A percentile compares a stretch with the other conserved stretches of the same genome.
These are phyloP conservation scores for Colletes gigas DNA, from an alignment of 1,140 invertebrate genomes.

Conservation along the genomic window DNA sequence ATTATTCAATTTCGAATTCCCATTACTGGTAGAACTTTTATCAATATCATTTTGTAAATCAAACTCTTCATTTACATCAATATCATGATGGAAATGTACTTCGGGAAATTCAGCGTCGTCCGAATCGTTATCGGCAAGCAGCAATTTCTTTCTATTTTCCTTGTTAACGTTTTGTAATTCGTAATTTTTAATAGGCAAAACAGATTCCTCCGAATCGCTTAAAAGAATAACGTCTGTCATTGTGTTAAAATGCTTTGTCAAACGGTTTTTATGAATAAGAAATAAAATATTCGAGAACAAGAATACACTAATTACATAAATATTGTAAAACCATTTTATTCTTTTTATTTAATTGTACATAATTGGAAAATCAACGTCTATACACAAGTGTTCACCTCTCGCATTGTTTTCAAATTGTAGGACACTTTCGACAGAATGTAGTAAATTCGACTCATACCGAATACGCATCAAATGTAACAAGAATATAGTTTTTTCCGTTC, in stretches of 20 bases:
- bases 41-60: background rate
- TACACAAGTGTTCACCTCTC: too few species aligned
- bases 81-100: slow-evolving; percentile 52
- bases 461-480: background rate
- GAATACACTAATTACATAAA: too few species aligned
- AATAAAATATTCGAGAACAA: background rate
- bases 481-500: background rate
- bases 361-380: too few species aligned
- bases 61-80: background rate
- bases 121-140: background rate
- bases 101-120: slow-evolving; percentile 61
- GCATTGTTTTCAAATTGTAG: too few species aligned
- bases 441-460: background rate
- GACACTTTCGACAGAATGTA: too few species aligned
- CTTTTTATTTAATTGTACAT: too few species aligned
- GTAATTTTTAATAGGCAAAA: background rate
- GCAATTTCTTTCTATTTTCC: background rate
- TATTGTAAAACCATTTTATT: background rate
- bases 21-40: background rate
- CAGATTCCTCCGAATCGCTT: slow-evolving; percentile 57
- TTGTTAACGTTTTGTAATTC: background rate
- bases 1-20: background rate
- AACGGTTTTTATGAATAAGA: background rate
- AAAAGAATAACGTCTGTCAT: slow-evolving; percentile 59
- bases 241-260: background rate